These are phyloP conservation scores for Camelus bactrianus DNA, from an alignment of 2,113 vertebrate genomes.

Conservation along the genomic window DNA sequence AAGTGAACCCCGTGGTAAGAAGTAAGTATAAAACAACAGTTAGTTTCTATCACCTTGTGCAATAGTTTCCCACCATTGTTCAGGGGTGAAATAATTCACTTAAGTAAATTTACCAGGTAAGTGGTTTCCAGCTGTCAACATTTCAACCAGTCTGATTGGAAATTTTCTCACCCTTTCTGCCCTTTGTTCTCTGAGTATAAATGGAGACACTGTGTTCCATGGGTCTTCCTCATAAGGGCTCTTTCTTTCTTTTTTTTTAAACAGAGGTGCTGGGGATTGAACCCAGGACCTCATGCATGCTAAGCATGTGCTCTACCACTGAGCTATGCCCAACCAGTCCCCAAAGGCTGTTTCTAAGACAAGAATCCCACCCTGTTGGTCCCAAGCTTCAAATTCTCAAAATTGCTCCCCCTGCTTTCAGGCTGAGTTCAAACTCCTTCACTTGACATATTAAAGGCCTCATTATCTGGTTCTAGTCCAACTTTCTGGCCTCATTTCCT, in stretches of 20 bases:
- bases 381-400: neutral
- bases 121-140: neutral
- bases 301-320: too few species aligned
- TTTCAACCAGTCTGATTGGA: conserved; percentile 18
- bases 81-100: conserved; percentile 33
- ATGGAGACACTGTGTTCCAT: neutral
- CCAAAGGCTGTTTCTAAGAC: neutral
- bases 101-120: neutral
- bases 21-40: neutral
- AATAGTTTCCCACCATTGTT: neutral
- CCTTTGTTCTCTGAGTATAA: neutral
- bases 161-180: neutral
- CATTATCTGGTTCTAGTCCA: neutral
- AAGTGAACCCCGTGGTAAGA: neutral
- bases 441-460: neutral
- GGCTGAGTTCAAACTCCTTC: conserved; percentile 23
- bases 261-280: too few species aligned
- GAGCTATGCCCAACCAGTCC: too few species aligned
- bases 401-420: neutral
- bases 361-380: neutral
- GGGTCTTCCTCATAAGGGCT: neutral
- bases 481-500: conserved; percentile 1
- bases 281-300: too few species aligned
- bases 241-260: neutral
- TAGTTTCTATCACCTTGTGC: neutral